phyloP scores from a whole-genome alignment of 2,797 vertebrate genomes.

The Zalophus californianus region DNA sequence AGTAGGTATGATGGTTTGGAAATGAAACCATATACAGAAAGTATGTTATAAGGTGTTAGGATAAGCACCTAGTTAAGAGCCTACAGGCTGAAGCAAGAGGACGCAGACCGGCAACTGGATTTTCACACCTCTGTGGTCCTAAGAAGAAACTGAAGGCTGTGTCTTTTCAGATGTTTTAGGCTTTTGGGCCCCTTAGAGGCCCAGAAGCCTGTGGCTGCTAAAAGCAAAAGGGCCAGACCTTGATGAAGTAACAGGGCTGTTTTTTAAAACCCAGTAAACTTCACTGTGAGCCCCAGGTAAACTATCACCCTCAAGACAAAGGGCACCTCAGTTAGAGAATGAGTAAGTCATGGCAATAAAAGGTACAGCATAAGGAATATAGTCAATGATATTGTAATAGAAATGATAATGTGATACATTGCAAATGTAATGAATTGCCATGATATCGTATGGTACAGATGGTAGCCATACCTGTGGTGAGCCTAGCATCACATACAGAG shows the following conservation, averaged over 20 bases:
- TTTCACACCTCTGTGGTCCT: constrained; percentile 49
- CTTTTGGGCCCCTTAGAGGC: background rate
- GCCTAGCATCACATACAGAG: too few relatives aligned
- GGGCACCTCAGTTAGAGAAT: background rate
- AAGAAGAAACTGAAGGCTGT: background rate
- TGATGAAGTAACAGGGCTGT: background rate
- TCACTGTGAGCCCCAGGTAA: background rate
- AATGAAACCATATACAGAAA: background rate
- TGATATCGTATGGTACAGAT: background rate
- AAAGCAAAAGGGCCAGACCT: background rate
- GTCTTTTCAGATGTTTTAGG: background rate
- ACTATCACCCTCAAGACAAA: background rate
- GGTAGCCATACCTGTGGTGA: background rate
- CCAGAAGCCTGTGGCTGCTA: background rate
- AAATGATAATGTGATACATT: background rate
- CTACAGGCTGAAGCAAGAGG: background rate
- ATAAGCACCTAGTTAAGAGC: constrained; percentile 72
- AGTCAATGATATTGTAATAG: background rate
- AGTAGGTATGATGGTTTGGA: background rate
- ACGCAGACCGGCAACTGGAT: background rate
- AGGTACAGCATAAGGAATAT: background rate
- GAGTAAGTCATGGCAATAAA: background rate
- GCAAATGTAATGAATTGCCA: background rate
- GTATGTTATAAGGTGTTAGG: constrained; percentile 59
- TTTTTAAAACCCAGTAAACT: background rate